These are phyloP conservation scores for Chrysoperla carnea DNA, from an alignment of 1,140 invertebrate genomes.

Conservation along the genomic window DNA sequence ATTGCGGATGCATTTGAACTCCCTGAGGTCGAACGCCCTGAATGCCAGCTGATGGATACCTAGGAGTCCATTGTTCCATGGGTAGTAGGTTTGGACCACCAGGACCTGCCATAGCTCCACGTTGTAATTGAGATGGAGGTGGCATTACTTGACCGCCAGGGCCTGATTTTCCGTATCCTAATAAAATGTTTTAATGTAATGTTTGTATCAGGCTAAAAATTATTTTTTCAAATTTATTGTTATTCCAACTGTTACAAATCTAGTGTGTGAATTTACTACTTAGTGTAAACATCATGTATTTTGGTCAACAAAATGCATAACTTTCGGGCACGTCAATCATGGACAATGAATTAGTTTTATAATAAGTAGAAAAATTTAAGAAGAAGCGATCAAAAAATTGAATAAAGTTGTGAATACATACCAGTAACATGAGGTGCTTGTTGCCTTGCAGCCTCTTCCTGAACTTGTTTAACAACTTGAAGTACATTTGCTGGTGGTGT, in stretches of 20 bases:
- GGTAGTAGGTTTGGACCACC: conserved; percentile 32
- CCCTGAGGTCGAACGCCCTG: conserved; percentile 25
- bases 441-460: conserved; percentile 76
- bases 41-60: conserved; percentile 26
- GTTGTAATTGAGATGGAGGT: conserved; percentile 44
- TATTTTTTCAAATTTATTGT: too few species aligned
- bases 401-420: too few species aligned
- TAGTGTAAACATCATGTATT: too few species aligned
- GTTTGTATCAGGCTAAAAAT: too few species aligned
- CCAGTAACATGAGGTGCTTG: conserved; percentile 47
- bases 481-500: conserved; percentile 67
- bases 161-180: conserved; percentile 13
- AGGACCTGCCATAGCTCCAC: conserved; percentile 19
- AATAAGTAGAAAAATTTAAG: too few species aligned
- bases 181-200: too few species aligned
- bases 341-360: too few species aligned
- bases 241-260: too few species aligned
- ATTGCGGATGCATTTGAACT: conserved; percentile 12
- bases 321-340: too few species aligned
- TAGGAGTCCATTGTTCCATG: conserved; percentile 47
- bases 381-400: too few species aligned
- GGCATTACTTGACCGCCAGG: conserved; percentile 26
- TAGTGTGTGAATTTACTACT: too few species aligned
- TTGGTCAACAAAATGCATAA: too few species aligned
- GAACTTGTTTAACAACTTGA: conserved; percentile 78